A percentile compares a stretch with the other conserved stretches of the same genome.
phyloP scores from a whole-genome alignment of 1,140 invertebrate species.

The Magallana ariakensis region DNA sequence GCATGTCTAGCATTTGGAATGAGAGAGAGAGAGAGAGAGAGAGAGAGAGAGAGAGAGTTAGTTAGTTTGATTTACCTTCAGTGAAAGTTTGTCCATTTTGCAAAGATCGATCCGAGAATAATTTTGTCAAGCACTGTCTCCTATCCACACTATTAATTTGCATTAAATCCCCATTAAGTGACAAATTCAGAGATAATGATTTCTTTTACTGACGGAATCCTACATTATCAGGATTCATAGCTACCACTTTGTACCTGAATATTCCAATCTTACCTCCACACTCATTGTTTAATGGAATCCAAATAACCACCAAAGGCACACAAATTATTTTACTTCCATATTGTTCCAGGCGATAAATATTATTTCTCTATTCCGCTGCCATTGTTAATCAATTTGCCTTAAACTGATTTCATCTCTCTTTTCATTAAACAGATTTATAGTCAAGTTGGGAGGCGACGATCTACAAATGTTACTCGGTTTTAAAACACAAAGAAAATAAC shows the following conservation, averaged over 20 bases:
- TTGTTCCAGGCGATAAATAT: background rate
- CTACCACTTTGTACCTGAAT: background rate
- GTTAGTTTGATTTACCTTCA: background rate
- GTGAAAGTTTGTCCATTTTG: background rate
- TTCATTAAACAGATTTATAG: background rate
- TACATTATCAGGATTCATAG: too few relatives aligned
- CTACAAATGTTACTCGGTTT: background rate
- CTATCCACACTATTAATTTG: background rate
- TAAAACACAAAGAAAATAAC: slow-evolving; percentile 5
- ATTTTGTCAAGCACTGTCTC: background rate
- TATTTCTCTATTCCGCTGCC: background rate
- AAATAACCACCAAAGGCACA: background rate
- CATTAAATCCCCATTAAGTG: background rate
- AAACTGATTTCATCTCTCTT: slow-evolving; percentile 14
- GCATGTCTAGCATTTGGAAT: too few relatives aligned
- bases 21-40: background rate
- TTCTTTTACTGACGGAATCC: background rate
- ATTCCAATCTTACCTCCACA: slow-evolving; percentile 3
- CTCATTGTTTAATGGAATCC: background rate
- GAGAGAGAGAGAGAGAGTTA: slow-evolving; percentile 12
- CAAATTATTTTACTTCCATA: background rate
- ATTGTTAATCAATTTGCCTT: background rate
- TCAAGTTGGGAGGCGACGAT: background rate
- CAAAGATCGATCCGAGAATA: background rate
- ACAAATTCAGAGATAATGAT: background rate